A percentile compares a stretch with the other conserved stretches of the same genome.
Evolutionary conservation across 2,113 vertebrate species (phyloP).

Genomic region (Craseonycteris thonglongyai): DNA sequence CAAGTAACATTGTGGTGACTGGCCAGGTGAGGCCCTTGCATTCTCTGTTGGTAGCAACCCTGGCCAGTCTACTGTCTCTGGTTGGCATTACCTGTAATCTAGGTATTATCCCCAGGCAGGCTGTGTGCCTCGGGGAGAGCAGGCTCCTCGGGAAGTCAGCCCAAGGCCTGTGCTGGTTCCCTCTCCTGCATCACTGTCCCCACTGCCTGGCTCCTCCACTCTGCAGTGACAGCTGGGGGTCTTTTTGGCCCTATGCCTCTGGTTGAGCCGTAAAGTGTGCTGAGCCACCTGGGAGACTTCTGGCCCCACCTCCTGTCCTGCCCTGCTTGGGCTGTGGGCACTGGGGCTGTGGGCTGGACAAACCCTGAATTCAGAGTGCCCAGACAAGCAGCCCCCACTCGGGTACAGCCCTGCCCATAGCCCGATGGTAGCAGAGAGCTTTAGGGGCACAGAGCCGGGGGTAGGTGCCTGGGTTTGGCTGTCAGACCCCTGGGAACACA

Average conservation of each 20-base stretch:
- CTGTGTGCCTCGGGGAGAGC: too few relatives aligned
- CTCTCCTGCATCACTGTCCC: background rate
- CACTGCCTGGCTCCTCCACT: background rate
- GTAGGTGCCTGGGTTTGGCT: background rate
- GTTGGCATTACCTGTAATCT: too few relatives aligned
- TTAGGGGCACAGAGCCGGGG: background rate
- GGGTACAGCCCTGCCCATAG: background rate
- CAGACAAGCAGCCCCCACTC: background rate
- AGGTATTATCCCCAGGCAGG: too few relatives aligned
- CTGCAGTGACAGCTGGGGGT: background rate
- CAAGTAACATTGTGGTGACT: accelerated
- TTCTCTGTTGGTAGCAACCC: background rate
- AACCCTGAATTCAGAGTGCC: background rate
- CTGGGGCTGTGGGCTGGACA: background rate
- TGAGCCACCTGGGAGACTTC: background rate
- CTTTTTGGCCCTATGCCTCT: background rate
- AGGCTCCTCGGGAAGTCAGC: too few relatives aligned
- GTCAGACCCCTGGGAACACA: too few relatives aligned
- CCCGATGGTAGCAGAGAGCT: background rate
- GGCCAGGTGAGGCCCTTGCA: background rate
- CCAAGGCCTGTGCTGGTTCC: background rate
- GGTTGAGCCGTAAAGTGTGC: accelerated
- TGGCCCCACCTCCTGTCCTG: accelerated
- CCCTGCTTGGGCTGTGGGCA: too few relatives aligned
- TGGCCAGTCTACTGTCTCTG: background rate